Evolutionary conservation across 2,888 invertebrate genomes (phyloP).

Genomic region (Sesia apiformis): DNA sequence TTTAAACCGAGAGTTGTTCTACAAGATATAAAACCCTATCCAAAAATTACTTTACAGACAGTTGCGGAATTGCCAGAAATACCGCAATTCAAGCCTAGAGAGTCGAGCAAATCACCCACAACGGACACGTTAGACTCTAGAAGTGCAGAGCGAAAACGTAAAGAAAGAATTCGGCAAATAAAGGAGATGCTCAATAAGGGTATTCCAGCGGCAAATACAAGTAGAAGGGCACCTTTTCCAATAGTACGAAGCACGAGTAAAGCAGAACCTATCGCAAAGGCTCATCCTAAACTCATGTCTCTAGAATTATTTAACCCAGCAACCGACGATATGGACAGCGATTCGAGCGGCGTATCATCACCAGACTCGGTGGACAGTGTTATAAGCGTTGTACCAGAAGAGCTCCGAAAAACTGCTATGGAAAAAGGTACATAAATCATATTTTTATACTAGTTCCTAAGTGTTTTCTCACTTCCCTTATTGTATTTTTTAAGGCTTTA

Average conservation of each 20-base stretch:
- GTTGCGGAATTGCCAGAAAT: conserved; percentile 77
- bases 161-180: conserved; percentile 79
- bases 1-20: conserved; percentile 53
- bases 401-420: conserved; percentile 57
- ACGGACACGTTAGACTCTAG: conserved; percentile 55
- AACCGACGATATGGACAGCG: conserved; percentile 92
- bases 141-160: conserved; percentile 71
- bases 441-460: background rate
- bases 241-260: conserved; percentile 80
- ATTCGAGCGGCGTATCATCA: conserved; percentile 90
- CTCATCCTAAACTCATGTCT: conserved; percentile 83
- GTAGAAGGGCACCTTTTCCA: conserved; percentile 75
- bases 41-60: conserved; percentile 76
- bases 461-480: background rate
- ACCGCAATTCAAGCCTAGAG: conserved; percentile 70
- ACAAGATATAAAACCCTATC: conserved; percentile 67
- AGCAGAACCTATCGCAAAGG: conserved; percentile 77
- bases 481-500: background rate
- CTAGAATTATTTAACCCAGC: conserved; percentile 92
- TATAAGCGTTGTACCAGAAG: conserved; percentile 83
- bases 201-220: conserved; percentile 74
- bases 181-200: conserved; percentile 81
- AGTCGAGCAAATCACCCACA: conserved; percentile 37
- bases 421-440: conserved; percentile 50
- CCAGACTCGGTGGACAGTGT: conserved; percentile 92